A percentile compares a stretch with the other conserved stretches of the same genome.
Evolutionary conservation across 2,888 invertebrate genomes (phyloP).

Genomic region (Abscondita cerata): DNA sequence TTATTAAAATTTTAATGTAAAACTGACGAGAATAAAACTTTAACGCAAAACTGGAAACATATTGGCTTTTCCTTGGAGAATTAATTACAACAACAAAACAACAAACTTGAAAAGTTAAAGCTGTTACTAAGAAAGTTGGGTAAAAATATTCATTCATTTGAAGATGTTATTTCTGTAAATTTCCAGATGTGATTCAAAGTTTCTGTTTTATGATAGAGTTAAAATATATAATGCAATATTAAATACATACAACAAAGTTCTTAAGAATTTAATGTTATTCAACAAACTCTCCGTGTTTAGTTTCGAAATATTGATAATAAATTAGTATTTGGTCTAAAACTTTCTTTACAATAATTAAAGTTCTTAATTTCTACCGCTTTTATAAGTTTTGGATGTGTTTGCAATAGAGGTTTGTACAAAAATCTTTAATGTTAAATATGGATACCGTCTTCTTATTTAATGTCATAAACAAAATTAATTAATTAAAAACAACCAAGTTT

Average conservation of each 20-base stretch:
- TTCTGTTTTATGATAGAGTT: background rate
- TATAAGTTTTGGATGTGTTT: too few relatives aligned
- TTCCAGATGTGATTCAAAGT: background rate
- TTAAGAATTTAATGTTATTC: too few relatives aligned
- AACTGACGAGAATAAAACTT: background rate
- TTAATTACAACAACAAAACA: constrained; percentile 1
- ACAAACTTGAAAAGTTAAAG: constrained; percentile 1
- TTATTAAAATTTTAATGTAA: background rate
- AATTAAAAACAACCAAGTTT: too few relatives aligned
- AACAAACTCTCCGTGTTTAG: too few relatives aligned
- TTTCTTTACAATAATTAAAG: too few relatives aligned
- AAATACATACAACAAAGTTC: background rate
- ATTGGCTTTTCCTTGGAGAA: background rate
- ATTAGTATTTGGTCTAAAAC: too few relatives aligned
- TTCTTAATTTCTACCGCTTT: too few relatives aligned
- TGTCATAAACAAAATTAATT: too few relatives aligned
- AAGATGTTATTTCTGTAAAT: background rate
- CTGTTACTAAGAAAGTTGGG: background rate
- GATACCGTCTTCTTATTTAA: too few relatives aligned
- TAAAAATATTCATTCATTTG: background rate
- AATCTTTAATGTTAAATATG: too few relatives aligned
- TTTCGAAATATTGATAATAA: too few relatives aligned
- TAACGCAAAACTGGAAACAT: background rate
- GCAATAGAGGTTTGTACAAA: too few relatives aligned
- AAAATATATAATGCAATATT: background rate